Conservation (phyloP, 1,140 invertebrate species). For the Phenacoccus solenopsis region DNA sequence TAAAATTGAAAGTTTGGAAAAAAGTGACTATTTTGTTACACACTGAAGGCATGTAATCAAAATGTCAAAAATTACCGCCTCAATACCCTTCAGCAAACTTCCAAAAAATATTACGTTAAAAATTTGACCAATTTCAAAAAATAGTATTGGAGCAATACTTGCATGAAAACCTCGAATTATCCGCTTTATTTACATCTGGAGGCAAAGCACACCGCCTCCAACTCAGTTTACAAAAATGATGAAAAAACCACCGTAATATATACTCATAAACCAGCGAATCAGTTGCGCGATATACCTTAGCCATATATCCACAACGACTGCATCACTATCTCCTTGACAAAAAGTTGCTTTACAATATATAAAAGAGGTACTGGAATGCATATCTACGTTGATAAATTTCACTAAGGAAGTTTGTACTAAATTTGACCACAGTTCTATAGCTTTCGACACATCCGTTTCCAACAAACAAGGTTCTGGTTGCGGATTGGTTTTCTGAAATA, state of each 20-base stretch:
- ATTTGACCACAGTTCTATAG: neutral
- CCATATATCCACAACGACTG: neutral
- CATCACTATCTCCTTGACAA: neutral
- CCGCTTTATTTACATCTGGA: no score
- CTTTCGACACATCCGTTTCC: neutral
- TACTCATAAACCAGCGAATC: no score
- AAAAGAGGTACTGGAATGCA: conserved; percentile 1
- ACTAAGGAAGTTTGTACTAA: neutral
- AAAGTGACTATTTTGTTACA: no score
- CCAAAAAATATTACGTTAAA: neutral
- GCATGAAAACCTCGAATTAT: no score
- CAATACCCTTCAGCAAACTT: neutral
- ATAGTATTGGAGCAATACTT: no score
- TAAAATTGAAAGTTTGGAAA: no score
- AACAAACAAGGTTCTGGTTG: neutral
- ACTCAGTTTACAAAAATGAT: no score
- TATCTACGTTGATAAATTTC: neutral
- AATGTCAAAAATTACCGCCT: no score
- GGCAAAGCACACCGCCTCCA: no score
- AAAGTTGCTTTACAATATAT: neutral
- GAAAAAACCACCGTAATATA: no score
- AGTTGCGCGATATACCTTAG: neutral
- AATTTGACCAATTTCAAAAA: neutral
- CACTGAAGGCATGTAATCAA: no score
- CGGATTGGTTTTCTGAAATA: neutral